These are phyloP conservation scores for Manis crassicaudata DNA, from an alignment of 2,797 vertebrate species.

Conservation along the genomic window DNA sequence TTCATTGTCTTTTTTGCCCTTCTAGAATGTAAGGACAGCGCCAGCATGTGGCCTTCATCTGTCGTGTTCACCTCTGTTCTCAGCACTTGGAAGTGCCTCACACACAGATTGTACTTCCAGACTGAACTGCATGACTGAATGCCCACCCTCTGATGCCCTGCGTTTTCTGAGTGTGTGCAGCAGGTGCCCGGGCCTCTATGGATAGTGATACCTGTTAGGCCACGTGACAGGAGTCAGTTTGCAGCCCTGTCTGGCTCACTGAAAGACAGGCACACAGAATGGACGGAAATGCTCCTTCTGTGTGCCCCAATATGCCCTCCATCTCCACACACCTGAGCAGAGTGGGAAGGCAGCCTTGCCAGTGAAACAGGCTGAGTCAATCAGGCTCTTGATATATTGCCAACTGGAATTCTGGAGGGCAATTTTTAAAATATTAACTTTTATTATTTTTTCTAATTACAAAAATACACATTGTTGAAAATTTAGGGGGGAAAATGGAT, in stretches of 20 bases:
- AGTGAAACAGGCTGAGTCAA: slow-evolving; percentile 1
- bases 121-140: background rate
- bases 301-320: background rate
- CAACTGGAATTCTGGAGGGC: background rate
- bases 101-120: background rate
- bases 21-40: background rate
- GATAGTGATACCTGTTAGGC: background rate
- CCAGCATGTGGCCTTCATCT: background rate
- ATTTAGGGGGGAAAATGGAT: slow-evolving; percentile 45
- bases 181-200: background rate
- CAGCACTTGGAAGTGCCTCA: background rate
- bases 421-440: slow-evolving; percentile 31
- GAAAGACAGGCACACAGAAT: slow-evolving; percentile 5
- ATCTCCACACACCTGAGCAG: background rate
- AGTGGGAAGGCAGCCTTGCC: background rate
- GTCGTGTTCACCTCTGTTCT: background rate
- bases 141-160: background rate
- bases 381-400: slow-evolving; percentile 30
- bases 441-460: slow-evolving; percentile 41
- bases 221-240: background rate
- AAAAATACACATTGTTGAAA: slow-evolving; percentile 21
- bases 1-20: slow-evolving; percentile 14
- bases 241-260: background rate
- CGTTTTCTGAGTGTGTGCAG: background rate
- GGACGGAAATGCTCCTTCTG: background rate